Base-by-base conservation (phyloP, 2,888 invertebrate species). In the Pterostichus niger region DNA sequence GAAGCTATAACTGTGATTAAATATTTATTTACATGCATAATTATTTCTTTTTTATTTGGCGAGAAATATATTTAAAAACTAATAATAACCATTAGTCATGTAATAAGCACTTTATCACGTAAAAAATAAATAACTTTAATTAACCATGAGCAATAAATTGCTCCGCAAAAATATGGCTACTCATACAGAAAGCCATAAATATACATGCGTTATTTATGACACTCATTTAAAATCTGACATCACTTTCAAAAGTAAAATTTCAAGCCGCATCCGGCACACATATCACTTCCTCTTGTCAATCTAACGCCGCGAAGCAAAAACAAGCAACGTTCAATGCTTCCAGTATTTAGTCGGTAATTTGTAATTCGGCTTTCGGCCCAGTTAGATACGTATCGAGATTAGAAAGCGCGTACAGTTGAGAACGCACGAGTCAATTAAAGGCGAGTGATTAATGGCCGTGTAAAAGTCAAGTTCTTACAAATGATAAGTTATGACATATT, bases 401-500 rank as follows among this genome's bases (percentile, higher is more conserved):
- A 83, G 83, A 83, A 83, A 83, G 83, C 77, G 83, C 49, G 49
- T 82, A 64, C 68, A 71, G 44, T 71, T 49, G 35, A 46, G 40
- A 79, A 73, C 15, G 49, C 49, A 17, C 49, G 35, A 77, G 83
- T 76, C 83, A 83, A 83, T 83, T 83, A 83, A 77, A 76, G 61
- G 35, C 77, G 61, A 64, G 68, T 83, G 83, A 83, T 83, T 83
- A 83, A 83, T 83, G 77, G 46, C 83, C 52, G 68, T 83, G 76
- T 83, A 83, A 82, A 82, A 83, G 83, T 83, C 83, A 83, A 83
- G 64, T 83, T 83, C 83, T 83, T 83, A 77, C 68, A 83, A 77
- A 83, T 83, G 83, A 83, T 83, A 83, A 83, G 77, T 83, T 83
- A 83, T 83, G 83, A 83, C 83, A 83, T 83, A 64, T 83, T 77